A percentile compares a stretch with the other conserved stretches of the same genome.
These are phyloP conservation scores for Tubulanus polymorphus DNA, from an alignment of 2,888 invertebrate genomes.

Conservation along the genomic window DNA sequence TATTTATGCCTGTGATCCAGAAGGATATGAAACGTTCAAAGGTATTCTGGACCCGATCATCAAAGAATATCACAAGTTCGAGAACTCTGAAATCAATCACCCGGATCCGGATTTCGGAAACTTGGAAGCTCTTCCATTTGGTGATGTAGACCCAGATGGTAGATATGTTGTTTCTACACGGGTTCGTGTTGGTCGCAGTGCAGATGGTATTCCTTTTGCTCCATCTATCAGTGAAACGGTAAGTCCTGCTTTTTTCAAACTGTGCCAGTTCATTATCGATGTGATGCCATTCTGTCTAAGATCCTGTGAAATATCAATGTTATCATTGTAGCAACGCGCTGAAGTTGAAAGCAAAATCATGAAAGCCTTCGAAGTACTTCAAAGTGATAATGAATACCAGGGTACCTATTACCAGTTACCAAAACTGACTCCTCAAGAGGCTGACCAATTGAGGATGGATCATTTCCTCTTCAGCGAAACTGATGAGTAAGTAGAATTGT, in stretches of 20 bases:
- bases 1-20: slow-evolving; percentile 37
- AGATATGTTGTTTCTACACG: slow-evolving; percentile 76
- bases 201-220: slow-evolving; percentile 45
- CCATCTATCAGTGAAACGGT: slow-evolving; percentile 69
- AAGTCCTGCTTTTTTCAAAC: too few species aligned
- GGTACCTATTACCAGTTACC: slow-evolving; percentile 50
- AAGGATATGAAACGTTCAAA: slow-evolving; percentile 33
- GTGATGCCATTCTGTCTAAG: too few species aligned
- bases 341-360: slow-evolving; percentile 26
- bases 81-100: slow-evolving; percentile 63
- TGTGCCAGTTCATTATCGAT: too few species aligned
- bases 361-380: slow-evolving; percentile 25
- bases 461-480: slow-evolving; percentile 40
- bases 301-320: too few species aligned
- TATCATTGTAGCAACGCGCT: too few species aligned
- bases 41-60: slow-evolving; percentile 35
- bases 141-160: slow-evolving; percentile 77
- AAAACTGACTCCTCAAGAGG: slow-evolving; percentile 29
- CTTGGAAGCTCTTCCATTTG: slow-evolving; percentile 70
- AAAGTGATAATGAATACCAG: slow-evolving; percentile 61
- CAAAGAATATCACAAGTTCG: slow-evolving; percentile 54
- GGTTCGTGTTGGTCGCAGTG: slow-evolving; percentile 41
- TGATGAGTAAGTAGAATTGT: slow-evolving; percentile 25
- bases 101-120: slow-evolving; percentile 82
- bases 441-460: slow-evolving; percentile 33